A percentile compares a stretch with the other conserved stretches of the same genome.
These are phyloP conservation scores for Brachypteracias leptosomus DNA, from an alignment of 2,113 vertebrate genomes.

Conservation along the genomic window DNA sequence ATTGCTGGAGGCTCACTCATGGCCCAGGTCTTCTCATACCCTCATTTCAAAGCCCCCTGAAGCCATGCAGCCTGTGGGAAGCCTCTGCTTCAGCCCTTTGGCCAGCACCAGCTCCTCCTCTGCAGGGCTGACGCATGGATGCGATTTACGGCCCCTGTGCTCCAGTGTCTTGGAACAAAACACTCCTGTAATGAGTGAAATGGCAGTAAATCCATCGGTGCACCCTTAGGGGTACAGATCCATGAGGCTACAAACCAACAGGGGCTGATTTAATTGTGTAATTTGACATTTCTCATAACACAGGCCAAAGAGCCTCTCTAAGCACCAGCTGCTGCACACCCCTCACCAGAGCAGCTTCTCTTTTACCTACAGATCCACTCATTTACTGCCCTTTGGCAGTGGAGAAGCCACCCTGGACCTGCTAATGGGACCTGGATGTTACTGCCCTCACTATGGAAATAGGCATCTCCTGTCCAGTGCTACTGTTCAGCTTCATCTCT, in stretches of 20 bases:
- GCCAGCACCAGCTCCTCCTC: background rate
- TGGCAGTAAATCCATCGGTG: background rate
- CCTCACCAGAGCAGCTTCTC: background rate
- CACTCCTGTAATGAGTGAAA: background rate
- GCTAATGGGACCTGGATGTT: background rate
- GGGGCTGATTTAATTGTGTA: constrained; percentile 8
- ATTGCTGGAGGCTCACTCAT: background rate
- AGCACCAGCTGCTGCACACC: background rate
- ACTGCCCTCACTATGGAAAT: background rate
- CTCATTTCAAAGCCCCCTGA: background rate
- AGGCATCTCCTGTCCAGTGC: background rate
- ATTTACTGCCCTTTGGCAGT: background rate
- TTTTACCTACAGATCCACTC: background rate
- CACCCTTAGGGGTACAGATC: background rate
- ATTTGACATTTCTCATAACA: background rate
- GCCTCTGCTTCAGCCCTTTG: background rate
- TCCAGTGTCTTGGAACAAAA: background rate
- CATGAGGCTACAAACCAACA: background rate
- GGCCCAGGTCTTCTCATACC: background rate
- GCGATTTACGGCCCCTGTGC: background rate
- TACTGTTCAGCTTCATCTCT: background rate
- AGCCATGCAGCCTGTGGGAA: background rate
- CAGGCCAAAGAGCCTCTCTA: background rate
- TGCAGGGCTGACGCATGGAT: background rate
- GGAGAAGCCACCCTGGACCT: background rate